Base-by-base conservation (phyloP, 2,797 vertebrate genomes). In the Gastrophryne carolinensis region DNA sequence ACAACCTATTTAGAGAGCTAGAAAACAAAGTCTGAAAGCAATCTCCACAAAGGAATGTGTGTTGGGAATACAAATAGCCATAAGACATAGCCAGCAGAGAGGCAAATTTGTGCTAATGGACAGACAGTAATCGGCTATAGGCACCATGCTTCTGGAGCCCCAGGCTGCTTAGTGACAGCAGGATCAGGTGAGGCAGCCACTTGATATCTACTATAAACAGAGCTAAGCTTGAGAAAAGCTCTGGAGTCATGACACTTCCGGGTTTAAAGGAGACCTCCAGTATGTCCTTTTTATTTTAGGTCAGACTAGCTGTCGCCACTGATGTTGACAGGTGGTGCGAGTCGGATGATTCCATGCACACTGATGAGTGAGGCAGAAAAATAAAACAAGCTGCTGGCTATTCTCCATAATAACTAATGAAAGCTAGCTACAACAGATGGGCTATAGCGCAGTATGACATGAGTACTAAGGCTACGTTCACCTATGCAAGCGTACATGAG, bases 241-340 rank as follows among this genome's bases (percentile, higher is more conserved):
- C 27, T 65, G 75, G 67, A 66, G 85, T 84, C 83, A 81, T 82
- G 83, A 81, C 79, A 74, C 81, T 86, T 89, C 84, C 79, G 77
- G 80, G 17, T 80, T 81, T 80, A 75, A 78, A 81, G 75, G 80
- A 87, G 83, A 83, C 81, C 86, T 85, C 84, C 27, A 78, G 86
- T 83, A 85, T 78, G 80, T 72, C 82, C 56, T 82, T 75, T 81
- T 86, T 87, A 86, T 89, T 87, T 88, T 86, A 88, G 90, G 90
- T 92, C 92, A 94, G 90, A 93, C 92, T 89, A 89, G 81, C 89
- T 91, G 91, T 91, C 82, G 88, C 93, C 87, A 90, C 10, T 78
- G 81, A 73, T 0, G 77, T 86, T 84, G 82, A 82, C 78, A 83
- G 83, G 66, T 79, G 87, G 80, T 80, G 78, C 62, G 78, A 83